A percentile compares a stretch with the other conserved stretches of the same genome.
These are phyloP conservation scores for Nomada lathburiana DNA, from an alignment of 2,888 invertebrate genomes.

Conservation along the genomic window DNA sequence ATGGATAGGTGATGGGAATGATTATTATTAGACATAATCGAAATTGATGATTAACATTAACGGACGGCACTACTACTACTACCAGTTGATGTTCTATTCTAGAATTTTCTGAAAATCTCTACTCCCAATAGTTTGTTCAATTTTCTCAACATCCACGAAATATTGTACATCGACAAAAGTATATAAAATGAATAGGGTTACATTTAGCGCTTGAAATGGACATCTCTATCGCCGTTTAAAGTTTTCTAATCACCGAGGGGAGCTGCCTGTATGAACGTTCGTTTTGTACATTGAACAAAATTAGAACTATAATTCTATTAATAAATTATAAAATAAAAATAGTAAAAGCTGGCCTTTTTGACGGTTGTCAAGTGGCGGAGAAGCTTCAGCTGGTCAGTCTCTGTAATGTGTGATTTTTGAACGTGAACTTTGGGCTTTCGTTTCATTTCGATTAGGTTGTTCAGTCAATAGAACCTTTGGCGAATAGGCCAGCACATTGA, in stretches of 20 bases:
- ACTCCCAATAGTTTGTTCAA: too few species aligned
- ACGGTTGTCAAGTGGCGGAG: conserved; percentile 16
- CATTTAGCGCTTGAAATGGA: not conserved
- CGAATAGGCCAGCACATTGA: conserved; percentile 19
- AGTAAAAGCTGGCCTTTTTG: not conserved
- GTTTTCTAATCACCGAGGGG: not conserved
- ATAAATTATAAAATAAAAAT: not conserved
- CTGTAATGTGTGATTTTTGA: too few species aligned
- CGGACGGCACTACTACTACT: too few species aligned
- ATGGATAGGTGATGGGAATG: too few species aligned
- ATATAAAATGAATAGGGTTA: not conserved
- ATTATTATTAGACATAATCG: too few species aligned
- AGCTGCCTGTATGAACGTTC: conserved; percentile 11
- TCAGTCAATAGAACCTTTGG: not conserved
- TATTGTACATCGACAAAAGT: too few species aligned
- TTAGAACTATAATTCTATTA: conserved; percentile 27
- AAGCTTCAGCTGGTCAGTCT: conserved; percentile 10
- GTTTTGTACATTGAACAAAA: not conserved
- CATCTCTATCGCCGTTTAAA: not conserved
- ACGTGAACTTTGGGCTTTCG: conserved; percentile 11
- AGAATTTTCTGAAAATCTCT: too few species aligned
- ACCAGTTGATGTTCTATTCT: too few species aligned
- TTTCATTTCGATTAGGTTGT: conserved; percentile 13
- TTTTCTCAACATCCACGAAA: too few species aligned
- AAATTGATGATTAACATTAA: too few species aligned